phyloP scores from a whole-genome alignment of 2,113 vertebrate species.

The Phalacrocorax carbo region DNA sequence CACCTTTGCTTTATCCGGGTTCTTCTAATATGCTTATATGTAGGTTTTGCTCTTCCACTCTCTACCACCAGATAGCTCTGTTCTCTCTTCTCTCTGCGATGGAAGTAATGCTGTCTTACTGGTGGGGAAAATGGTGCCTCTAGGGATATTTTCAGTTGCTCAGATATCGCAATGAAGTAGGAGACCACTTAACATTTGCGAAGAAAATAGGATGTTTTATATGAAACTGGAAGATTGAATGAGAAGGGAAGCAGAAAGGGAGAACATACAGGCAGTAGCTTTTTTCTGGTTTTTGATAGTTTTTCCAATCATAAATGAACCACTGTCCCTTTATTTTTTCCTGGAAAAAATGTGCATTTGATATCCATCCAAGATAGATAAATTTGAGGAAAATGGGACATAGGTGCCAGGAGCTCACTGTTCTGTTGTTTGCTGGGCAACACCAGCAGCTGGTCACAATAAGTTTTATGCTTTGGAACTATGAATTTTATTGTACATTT shows the following conservation, averaged over 20 bases:
- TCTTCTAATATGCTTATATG: not conserved
- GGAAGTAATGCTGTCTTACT: not conserved
- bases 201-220: not conserved
- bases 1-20: not conserved
- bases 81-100: not conserved
- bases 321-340: not conserved
- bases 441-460: not conserved
- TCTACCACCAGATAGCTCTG: slow-evolving; percentile 31
- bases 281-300: not conserved
- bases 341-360: not conserved
- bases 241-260: not conserved
- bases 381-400: not conserved
- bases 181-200: not conserved
- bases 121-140: not conserved
- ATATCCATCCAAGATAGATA: not conserved
- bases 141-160: not conserved
- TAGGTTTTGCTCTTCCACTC: not conserved
- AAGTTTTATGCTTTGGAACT: not conserved
- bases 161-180: not conserved
- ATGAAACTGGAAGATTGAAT: not conserved
- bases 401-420: not conserved
- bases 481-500: not conserved
- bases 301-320: not conserved
- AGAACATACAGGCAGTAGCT: not conserved
- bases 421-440: not conserved